These are phyloP conservation scores for Calameuta pallipes DNA, from an alignment of 2,888 invertebrate species.

Conservation along the genomic window DNA sequence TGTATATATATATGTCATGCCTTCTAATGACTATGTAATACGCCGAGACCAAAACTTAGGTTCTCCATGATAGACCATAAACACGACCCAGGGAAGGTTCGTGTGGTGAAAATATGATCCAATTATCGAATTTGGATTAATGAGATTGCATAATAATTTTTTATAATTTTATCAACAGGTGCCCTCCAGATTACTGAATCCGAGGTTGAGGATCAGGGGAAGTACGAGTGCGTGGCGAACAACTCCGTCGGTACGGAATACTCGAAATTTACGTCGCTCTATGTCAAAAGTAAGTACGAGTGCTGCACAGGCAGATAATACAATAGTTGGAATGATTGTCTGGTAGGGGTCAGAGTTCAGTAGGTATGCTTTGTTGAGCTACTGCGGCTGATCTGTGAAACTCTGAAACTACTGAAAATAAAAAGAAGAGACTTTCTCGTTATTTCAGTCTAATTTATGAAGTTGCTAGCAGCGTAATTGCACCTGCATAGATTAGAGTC, in stretches of 20 bases:
- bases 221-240: slow-evolving; percentile 96
- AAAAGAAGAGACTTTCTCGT: no score
- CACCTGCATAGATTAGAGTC: no score
- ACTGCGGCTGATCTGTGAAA: no score
- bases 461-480: no score
- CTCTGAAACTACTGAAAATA: no score
- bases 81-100: background rate
- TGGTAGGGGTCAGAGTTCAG: no score
- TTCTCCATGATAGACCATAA: background rate
- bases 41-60: background rate
- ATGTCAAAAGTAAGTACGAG: slow-evolving; percentile 84
- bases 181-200: slow-evolving; percentile 90
- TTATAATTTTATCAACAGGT: slow-evolving; percentile 69
- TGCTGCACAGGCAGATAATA: background rate
- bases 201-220: slow-evolving; percentile 92
- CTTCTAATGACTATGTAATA: background rate
- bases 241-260: slow-evolving; percentile 94
- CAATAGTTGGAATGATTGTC: no score
- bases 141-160: background rate
- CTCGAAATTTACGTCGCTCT: slow-evolving; percentile 88
- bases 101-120: background rate
- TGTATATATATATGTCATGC: background rate
- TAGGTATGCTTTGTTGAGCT: no score
- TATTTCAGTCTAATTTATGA: no score
- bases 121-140: background rate